These are phyloP conservation scores for Carpatolechia fugitivella DNA, from an alignment of 2,888 invertebrate species.

Conservation along the genomic window DNA sequence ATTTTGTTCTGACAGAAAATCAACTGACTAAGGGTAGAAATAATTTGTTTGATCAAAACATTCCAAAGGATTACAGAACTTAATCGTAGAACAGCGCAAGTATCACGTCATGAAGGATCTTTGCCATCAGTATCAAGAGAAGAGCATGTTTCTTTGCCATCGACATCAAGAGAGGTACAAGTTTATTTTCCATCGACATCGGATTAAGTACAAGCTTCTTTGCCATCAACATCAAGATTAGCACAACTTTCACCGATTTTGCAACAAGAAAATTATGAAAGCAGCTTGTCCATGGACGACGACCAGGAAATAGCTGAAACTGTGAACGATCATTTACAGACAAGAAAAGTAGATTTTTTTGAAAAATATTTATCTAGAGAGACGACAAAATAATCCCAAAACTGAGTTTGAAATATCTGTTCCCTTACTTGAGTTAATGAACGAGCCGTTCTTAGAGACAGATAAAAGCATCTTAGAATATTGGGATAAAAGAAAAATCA, in stretches of 20 bases:
- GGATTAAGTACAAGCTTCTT: too few species aligned
- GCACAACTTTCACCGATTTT: too few species aligned
- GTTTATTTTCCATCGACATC: too few species aligned
- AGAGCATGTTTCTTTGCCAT: neutral
- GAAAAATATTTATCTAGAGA: neutral
- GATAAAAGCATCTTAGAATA: neutral
- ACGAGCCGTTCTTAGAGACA: neutral
- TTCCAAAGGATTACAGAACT: neutral
- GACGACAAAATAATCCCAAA: neutral
- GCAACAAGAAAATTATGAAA: too few species aligned
- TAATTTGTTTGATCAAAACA: neutral
- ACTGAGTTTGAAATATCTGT: neutral
- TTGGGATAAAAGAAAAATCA: neutral
- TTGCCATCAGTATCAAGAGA: neutral
- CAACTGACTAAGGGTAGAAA: neutral
- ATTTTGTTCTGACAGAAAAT: neutral
- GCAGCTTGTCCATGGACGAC: neutral
- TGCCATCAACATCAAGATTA: too few species aligned
- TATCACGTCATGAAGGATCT: too few species aligned
- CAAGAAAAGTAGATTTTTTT: neutral
- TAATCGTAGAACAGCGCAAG: neutral
- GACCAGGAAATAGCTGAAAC: neutral
- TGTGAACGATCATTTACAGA: neutral
- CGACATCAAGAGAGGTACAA: neutral
- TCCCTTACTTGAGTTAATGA: neutral